These are phyloP conservation scores for Excalfactoria chinensis DNA, from an alignment of 2,113 vertebrate genomes.

Conservation along the genomic window DNA sequence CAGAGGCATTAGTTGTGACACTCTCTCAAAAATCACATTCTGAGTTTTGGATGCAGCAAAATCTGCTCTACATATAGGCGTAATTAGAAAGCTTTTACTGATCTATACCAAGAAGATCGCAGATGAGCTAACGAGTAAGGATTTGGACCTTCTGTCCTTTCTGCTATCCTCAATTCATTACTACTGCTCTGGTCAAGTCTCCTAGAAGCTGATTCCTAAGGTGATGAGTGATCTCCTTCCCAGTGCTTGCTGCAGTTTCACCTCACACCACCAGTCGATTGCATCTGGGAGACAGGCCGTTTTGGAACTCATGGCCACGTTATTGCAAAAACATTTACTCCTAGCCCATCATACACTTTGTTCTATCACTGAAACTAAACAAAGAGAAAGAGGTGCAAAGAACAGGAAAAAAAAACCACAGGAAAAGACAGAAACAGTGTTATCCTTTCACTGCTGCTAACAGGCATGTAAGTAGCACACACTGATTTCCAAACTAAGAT, in stretches of 20 bases:
- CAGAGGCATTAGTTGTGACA: neutral
- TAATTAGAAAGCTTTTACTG: conserved; percentile 52
- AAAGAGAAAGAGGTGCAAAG: neutral
- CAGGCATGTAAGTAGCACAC: neutral
- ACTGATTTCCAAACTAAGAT: neutral
- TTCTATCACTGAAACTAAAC: neutral
- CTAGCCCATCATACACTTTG: neutral
- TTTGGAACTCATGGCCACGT: neutral
- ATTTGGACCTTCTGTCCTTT: conserved; percentile 79
- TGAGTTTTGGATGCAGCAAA: neutral
- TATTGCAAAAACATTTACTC: neutral
- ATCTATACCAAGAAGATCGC: conserved; percentile 11
- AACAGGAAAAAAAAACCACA: neutral
- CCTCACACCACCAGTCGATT: conserved; percentile 1
- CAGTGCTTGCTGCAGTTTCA: conserved; percentile 8
- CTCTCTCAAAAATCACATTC: neutral
- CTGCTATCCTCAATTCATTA: conserved; percentile 73
- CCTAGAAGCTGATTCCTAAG: conserved; percentile 36
- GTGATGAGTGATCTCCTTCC: conserved; percentile 45
- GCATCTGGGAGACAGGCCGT: neutral
- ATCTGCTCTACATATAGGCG: neutral
- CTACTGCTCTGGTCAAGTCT: conserved; percentile 80
- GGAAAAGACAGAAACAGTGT: neutral
- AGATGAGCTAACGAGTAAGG: conserved; percentile 15
- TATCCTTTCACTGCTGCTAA: neutral